Evolutionary conservation across 2,888 invertebrate species (phyloP).

Genomic region (Linnaemya vulpina): DNA sequence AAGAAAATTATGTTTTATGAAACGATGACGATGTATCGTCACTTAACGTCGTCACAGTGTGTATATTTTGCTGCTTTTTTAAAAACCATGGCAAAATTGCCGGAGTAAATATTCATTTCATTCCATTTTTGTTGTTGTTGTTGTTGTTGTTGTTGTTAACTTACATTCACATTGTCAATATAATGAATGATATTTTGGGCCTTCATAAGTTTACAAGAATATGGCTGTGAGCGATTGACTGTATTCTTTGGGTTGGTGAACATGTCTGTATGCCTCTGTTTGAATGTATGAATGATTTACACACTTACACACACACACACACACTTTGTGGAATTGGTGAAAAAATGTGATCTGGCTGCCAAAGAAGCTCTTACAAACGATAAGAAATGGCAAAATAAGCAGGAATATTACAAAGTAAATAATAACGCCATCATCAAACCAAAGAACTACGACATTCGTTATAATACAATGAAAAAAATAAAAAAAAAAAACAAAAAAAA

Average conservation of each 20-base stretch:
- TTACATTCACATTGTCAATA: slow-evolving; percentile 59
- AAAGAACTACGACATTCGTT: slow-evolving; percentile 6
- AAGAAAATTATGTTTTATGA: slow-evolving; percentile 40
- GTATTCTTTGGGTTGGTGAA: background rate
- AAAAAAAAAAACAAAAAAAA: background rate
- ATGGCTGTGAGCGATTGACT: slow-evolving; percentile 11
- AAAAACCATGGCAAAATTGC: slow-evolving; percentile 40
- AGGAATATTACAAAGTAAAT: slow-evolving; percentile 62
- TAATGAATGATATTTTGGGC: slow-evolving; percentile 64
- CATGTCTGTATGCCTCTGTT: background rate
- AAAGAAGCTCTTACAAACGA: slow-evolving; percentile 63
- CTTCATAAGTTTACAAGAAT: background rate
- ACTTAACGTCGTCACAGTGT: slow-evolving; percentile 23
- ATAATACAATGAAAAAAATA: background rate
- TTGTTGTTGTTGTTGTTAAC: too few species aligned
- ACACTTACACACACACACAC: background rate
- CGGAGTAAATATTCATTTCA: slow-evolving; percentile 34
- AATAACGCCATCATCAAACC: slow-evolving; percentile 26
- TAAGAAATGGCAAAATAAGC: slow-evolving; percentile 52
- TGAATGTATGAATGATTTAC: background rate
- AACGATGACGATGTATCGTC: slow-evolving; percentile 47
- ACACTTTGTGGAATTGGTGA: slow-evolving; percentile 34
- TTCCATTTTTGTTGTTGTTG: background rate
- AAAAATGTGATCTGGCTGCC: slow-evolving; percentile 54
- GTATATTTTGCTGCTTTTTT: background rate